Evolutionary conservation across 2,797 vertebrate species (phyloP).

Genomic region (Melanotaenia trifasciata): DNA sequence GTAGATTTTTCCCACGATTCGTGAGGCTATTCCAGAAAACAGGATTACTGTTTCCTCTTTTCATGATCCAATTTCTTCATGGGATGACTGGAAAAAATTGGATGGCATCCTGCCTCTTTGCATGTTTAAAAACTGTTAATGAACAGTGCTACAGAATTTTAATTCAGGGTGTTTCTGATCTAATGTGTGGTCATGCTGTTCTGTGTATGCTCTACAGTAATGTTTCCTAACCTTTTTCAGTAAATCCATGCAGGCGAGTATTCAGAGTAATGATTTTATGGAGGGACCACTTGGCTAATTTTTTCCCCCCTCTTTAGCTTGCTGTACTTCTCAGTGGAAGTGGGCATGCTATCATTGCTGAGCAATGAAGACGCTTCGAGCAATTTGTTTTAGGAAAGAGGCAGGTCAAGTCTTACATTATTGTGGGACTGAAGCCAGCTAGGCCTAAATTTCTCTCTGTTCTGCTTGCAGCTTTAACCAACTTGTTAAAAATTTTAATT

Average conservation of each 20-base stretch:
- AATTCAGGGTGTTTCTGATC: conserved; percentile 8
- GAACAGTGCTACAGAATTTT: not conserved
- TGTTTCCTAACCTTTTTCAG: conserved; percentile 28
- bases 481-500: conserved; percentile 9
- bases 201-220: conserved; percentile 1
- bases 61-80: conserved; percentile 47
- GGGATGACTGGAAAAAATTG: conserved; percentile 22
- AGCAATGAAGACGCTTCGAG: conserved; percentile 60
- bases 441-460: conserved; percentile 36
- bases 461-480: conserved; percentile 7
- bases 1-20: conserved; percentile 48
- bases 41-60: conserved; percentile 60
- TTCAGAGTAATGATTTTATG: conserved; percentile 16
- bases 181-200: conserved; percentile 2
- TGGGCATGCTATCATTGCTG: conserved; percentile 24
- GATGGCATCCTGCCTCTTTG: conserved; percentile 27
- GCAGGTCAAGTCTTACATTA: conserved; percentile 39
- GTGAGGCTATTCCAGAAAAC: conserved; percentile 55
- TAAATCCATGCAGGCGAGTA: conserved; percentile 30
- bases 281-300: conserved; percentile 5
- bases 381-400: conserved; percentile 64
- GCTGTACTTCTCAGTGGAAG: conserved; percentile 28
- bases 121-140: conserved; percentile 14
- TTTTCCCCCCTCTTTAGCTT: conserved; percentile 31
- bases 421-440: conserved; percentile 31